Conservation (phyloP, 2,888 invertebrate genomes). For the Artemia sinica region DNA sequence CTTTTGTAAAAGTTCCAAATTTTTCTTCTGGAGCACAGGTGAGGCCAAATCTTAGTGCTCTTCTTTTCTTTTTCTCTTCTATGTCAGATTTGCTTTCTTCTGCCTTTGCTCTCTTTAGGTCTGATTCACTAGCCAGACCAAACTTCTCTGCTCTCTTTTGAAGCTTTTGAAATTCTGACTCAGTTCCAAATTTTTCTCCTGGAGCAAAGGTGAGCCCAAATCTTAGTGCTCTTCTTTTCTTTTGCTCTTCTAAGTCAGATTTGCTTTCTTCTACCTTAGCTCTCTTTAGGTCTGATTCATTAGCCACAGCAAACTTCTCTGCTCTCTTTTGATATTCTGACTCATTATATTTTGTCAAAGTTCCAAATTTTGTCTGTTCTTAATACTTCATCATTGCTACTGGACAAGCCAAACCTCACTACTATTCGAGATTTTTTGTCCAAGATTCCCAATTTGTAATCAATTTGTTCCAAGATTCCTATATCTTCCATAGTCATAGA, state of each 20-base stretch:
- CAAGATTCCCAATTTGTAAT: constrained; percentile 28
- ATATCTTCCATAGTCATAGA: too few relatives aligned
- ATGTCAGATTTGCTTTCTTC: constrained; percentile 14
- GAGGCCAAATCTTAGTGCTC: constrained; percentile 28
- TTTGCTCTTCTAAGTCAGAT: too few relatives aligned
- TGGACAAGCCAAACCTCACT: not conserved
- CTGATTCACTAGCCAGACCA: constrained; percentile 35
- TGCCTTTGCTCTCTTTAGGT: constrained; percentile 25
- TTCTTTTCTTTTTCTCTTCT: constrained; percentile 27
- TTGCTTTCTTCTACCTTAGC: too few relatives aligned
- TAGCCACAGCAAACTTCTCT: too few relatives aligned
- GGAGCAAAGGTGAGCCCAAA: too few relatives aligned
- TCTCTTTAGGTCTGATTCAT: too few relatives aligned
- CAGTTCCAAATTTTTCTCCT: constrained; percentile 22
- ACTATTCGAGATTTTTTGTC: constrained; percentile 1
- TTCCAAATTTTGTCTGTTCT: constrained; percentile 23
- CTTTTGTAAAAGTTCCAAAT: constrained; percentile 12
- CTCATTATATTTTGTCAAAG: too few relatives aligned
- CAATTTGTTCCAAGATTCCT: too few relatives aligned
- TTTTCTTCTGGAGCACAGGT: constrained; percentile 19
- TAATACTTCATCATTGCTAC: not conserved
- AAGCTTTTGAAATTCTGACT: constrained; percentile 40
- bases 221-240: too few relatives aligned
- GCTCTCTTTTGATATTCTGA: too few relatives aligned
- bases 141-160: constrained; percentile 63